Base-by-base conservation (phyloP, 2,113 vertebrate species). In the Cyprinodon brontotheroides region DNA sequence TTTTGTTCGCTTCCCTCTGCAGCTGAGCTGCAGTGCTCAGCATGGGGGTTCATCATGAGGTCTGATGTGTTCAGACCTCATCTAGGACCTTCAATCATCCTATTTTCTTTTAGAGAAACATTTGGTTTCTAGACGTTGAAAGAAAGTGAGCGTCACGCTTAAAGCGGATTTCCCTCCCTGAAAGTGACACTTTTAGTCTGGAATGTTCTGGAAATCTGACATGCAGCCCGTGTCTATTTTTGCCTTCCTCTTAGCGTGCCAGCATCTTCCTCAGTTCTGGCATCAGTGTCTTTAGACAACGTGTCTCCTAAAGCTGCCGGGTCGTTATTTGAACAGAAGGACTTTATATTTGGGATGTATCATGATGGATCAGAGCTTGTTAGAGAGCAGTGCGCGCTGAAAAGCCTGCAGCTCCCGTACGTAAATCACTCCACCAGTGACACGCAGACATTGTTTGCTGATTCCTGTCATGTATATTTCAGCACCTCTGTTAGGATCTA, bases 391-490 rank as follows among this genome's bases (percentile, higher is more conserved):
- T 3, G 50, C 10, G 61, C 9, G 74, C 22, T 64, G 65, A 39
- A 78, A 53, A 70, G 29, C 14, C 15, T 12, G 45, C 48, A 65
- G 57, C 64, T 53, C 68, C 8, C 63, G 71, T 75, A 73, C 6
- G n/a, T 12, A 53, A 72, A 79, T 40, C 20, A 65, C 78, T 60
- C 45, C 39, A 75, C 61, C 22, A 60, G 61, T 20, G 14, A 39
- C 4, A 10, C 39, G 48, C 64, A 47, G 63, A 4, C 82, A 40
- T 53, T 79, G 72, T 86, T 81, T 69, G 57, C 29, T 20, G 59
- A 65, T 65, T 77, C 68, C 71, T 82, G 50, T 86, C 69, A 81
- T 89, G 67, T 88, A 83, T 85, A 85, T 87, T 86, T 92, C 72
- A 88, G 76, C 67, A 5, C 67, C 75, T 81, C 69, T 68, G 57